These are phyloP conservation scores for Amphipyra tragopoginis DNA, from an alignment of 2,888 invertebrate genomes.

Conservation along the genomic window DNA sequence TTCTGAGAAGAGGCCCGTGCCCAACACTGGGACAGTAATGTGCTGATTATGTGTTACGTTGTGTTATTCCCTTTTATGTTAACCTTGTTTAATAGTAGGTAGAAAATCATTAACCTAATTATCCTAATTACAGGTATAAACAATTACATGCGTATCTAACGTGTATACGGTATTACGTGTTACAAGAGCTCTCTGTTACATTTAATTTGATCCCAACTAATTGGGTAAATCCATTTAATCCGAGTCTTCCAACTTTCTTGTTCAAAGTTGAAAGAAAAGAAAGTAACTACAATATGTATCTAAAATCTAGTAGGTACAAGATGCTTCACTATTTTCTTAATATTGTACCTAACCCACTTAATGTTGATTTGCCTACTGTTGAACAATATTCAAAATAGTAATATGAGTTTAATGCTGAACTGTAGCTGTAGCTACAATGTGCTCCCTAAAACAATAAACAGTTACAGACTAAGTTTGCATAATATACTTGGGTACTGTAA, in stretches of 20 bases:
- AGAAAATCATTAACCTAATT: neutral
- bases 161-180: neutral
- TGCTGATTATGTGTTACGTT: neutral
- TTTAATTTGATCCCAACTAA: slow-evolving; percentile 39
- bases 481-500: too few relatives aligned
- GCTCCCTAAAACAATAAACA: too few relatives aligned
- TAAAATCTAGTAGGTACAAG: too few relatives aligned
- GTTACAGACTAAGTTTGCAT: too few relatives aligned
- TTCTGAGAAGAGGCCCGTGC: too few relatives aligned
- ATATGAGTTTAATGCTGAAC: too few relatives aligned
- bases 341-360: too few relatives aligned
- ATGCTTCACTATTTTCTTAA: neutral
- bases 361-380: too few relatives aligned
- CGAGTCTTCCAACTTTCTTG: slow-evolving; percentile 5
- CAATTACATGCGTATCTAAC: neutral
- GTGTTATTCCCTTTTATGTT: neutral
- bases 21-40: too few relatives aligned
- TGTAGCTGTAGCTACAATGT: too few relatives aligned
- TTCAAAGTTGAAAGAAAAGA: slow-evolving; percentile 14
- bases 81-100: neutral
- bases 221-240: slow-evolving; percentile 42
- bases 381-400: too few relatives aligned
- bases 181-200: slow-evolving; percentile 15
- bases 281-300: slow-evolving; percentile 2
- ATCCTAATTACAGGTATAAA: neutral